phyloP scores from a whole-genome alignment of 2,113 vertebrate species.

The Saimiri boliviensis region DNA sequence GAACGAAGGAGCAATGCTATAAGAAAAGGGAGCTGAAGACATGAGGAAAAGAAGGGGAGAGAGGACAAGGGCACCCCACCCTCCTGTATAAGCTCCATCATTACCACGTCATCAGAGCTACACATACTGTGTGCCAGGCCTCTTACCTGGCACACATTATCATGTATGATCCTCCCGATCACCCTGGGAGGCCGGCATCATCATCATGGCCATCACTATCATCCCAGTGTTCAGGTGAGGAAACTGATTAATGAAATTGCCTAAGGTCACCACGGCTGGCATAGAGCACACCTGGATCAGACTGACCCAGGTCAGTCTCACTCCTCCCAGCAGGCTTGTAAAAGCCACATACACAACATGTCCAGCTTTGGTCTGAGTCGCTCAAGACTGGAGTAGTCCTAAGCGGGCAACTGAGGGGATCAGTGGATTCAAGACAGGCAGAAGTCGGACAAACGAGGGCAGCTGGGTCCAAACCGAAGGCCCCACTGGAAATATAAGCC shows the following conservation, averaged over 20 bases:
- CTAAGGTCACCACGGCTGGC: background rate
- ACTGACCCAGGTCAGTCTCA: background rate
- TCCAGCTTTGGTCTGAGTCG: background rate
- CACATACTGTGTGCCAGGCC: background rate
- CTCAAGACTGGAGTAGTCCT: background rate
- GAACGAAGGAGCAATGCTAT: background rate
- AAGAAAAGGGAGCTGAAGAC: background rate
- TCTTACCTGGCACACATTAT: background rate
- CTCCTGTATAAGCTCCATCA: background rate
- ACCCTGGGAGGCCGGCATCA: background rate
- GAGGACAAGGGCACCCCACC: accelerated
- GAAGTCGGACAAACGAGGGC: background rate
- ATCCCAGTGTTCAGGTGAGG: background rate
- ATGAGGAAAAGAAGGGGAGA: background rate
- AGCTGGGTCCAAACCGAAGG: background rate
- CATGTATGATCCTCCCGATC: background rate
- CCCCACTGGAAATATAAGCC: background rate
- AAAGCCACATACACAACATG: background rate
- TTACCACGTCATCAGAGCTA: background rate
- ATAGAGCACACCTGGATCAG: background rate
- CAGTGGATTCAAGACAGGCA: background rate
- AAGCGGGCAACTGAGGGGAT: background rate
- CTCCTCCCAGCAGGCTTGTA: background rate
- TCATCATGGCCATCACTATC: too few species aligned
- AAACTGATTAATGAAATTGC: background rate